A percentile compares a stretch with the other conserved stretches of the same genome.
phyloP scores from a whole-genome alignment of 2,888 invertebrate genomes.

The Epinotia demarniana region DNA sequence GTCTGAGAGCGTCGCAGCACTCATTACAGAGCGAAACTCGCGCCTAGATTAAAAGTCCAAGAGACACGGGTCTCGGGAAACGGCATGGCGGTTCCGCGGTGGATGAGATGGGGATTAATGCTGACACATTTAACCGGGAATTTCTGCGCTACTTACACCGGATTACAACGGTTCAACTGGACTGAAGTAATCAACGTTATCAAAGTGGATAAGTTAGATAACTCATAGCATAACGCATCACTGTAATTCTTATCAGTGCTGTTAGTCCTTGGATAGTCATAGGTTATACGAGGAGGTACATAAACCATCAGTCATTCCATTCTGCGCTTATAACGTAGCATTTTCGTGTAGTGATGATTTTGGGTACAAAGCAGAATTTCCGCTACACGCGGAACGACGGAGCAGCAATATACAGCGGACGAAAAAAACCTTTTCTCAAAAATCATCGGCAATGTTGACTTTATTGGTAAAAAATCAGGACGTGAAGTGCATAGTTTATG shows the following conservation, averaged over 20 bases:
- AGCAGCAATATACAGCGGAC: too few species aligned
- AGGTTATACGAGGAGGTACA: background rate
- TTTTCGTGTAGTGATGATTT: background rate
- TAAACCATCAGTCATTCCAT: background rate
- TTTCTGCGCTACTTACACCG: slow-evolving; percentile 23
- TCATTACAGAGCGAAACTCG: slow-evolving; percentile 80
- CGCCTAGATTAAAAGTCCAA: slow-evolving; percentile 80
- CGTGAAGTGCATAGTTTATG: too few species aligned
- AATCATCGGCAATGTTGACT: too few species aligned
- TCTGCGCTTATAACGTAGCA: background rate
- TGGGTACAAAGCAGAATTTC: background rate
- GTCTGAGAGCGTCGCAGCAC: slow-evolving; percentile 82
- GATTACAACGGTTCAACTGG: slow-evolving; percentile 14
- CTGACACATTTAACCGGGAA: slow-evolving; percentile 50
- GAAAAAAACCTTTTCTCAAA: too few species aligned
- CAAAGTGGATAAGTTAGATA: slow-evolving; percentile 1
- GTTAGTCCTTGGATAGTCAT: background rate
- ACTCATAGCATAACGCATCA: background rate
- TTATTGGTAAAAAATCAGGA: too few species aligned
- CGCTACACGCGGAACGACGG: background rate
- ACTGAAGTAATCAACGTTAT: slow-evolving; percentile 23
- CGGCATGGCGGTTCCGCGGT: slow-evolving; percentile 53
- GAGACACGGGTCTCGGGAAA: slow-evolving; percentile 65
- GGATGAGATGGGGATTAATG: slow-evolving; percentile 63
- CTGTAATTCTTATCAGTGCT: background rate